Conservation (phyloP, 2,113 vertebrate genomes). For the Dicaeum eximium region DNA sequence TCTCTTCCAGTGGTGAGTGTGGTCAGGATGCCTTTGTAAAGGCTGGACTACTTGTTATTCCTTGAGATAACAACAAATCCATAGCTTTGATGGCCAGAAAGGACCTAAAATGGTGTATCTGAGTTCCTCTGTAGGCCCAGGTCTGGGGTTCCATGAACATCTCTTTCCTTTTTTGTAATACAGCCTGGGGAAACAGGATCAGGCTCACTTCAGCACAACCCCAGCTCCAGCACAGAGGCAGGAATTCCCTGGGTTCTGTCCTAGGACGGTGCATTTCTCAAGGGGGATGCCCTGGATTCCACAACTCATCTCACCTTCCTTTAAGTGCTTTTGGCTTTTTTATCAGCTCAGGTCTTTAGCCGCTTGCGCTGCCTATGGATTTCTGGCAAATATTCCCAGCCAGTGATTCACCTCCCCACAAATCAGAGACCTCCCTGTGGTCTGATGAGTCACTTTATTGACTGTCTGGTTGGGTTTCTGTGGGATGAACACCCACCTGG, state of each 20-base stretch:
- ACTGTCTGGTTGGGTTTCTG: background rate
- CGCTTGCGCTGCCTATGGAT: background rate
- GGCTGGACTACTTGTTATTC: background rate
- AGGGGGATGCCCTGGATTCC: background rate
- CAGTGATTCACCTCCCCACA: background rate
- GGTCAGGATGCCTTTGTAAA: background rate
- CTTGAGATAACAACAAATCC: background rate
- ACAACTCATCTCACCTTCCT: background rate
- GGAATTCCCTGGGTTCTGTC: background rate
- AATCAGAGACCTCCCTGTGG: background rate
- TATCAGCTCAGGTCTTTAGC: background rate
- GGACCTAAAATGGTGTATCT: accelerated
- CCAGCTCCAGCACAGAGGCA: background rate
- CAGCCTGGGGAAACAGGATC: background rate
- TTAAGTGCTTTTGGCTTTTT: background rate
- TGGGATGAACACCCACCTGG: background rate
- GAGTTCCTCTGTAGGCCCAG: background rate
- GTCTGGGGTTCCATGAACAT: background rate
- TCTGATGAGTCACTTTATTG: background rate
- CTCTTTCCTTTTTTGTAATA: background rate
- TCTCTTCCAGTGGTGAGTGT: accelerated
- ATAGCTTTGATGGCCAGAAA: background rate
- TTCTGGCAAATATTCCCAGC: background rate
- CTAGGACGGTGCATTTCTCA: background rate
- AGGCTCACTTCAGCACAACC: background rate